Evolutionary conservation across 2,888 invertebrate genomes (phyloP).

Genomic region (Griposia aprilina): DNA sequence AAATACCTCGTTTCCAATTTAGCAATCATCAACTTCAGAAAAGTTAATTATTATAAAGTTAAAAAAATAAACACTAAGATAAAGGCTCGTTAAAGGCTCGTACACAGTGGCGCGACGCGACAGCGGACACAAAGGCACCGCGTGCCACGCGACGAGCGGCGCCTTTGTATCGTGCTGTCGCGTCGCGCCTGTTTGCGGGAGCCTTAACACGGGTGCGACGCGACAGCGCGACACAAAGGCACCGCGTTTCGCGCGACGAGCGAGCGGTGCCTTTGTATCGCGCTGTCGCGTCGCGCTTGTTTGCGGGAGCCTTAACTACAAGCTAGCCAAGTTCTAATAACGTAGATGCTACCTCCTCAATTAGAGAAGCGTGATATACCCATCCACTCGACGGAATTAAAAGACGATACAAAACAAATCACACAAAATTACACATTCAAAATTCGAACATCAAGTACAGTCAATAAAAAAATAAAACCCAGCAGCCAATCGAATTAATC

Average conservation of each 20-base stretch:
- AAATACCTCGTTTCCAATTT: not conserved
- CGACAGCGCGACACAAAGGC: too few relatives aligned
- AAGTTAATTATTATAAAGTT: not conserved
- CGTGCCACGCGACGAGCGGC: too few relatives aligned
- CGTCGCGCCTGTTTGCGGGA: too few relatives aligned
- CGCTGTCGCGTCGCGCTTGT: too few relatives aligned
- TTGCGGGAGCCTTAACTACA: too few relatives aligned
- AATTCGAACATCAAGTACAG: conserved; percentile 50
- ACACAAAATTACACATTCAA: conserved; percentile 50
- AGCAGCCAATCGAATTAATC: conserved; percentile 61
- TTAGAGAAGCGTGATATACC: conserved; percentile 40
- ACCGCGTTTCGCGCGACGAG: too few relatives aligned
- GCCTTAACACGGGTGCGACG: too few relatives aligned
- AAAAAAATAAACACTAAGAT: conserved; percentile 14
- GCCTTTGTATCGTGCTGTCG: too few relatives aligned
- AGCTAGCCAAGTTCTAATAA: not conserved
- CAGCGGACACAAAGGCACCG: too few relatives aligned
- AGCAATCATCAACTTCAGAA: not conserved
- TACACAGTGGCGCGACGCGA: too few relatives aligned
- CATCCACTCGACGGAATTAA: conserved; percentile 29
- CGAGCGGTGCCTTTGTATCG: too few relatives aligned
- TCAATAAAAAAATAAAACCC: conserved; percentile 46
- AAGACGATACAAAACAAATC: conserved; percentile 51
- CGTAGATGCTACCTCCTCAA: not conserved
- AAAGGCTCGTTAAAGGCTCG: too few relatives aligned